Base-by-base conservation (phyloP, 2,888 invertebrate genomes). In the Melipona bicolor region DNA sequence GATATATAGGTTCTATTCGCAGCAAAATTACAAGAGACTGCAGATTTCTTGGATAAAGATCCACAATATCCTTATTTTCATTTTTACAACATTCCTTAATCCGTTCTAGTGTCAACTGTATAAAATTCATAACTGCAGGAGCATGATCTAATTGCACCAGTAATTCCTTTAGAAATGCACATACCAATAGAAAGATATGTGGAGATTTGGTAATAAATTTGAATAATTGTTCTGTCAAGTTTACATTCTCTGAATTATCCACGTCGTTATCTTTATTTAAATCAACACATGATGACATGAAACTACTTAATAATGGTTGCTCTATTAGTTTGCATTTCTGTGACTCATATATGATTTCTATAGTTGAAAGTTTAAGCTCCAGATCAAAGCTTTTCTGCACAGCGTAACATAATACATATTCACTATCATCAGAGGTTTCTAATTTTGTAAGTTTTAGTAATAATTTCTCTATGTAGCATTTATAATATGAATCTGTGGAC, bases 21-120 rank as follows among this genome's bases (percentile, higher is more conserved):
- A 94, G 78, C 71, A 94, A 87, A 77, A 93, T 87, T 3, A 92
- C 83, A 68, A 87, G 87, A 15, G 88, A 88, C 72, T 91, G 93
- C 61, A 92, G 83, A 56, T 87, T 80, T 15, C 76, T 85, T 5
- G 94, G 94, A 88, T 94, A 94, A 27, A 94, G 90, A 80, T 93
- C 92, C 67, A 93, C 36, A 56, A 90, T 87, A 64, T 91, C 88
- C 83, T 88, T 90, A 13, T 81, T 69, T 0, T 70, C 69, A 36
- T 78, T 77, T 56, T 80, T 52, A 49, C 92, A 92, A 65, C 73
- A 62, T 11, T 50, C n/a, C 11, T 77, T 54, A 52, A 93, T 81
- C 4, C 77, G 79, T 5, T 88, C 62, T 15, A 93, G 78, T 70
- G 89, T 79, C 36, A 64, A 79, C 80, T 91, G 77, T 79, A 91